Percentiles rank a stretch among this genome's conserved stretches.
Conservation (phyloP, 35 echinoderm and acorn worm species). For the Apostichopus japonicus region DNA sequence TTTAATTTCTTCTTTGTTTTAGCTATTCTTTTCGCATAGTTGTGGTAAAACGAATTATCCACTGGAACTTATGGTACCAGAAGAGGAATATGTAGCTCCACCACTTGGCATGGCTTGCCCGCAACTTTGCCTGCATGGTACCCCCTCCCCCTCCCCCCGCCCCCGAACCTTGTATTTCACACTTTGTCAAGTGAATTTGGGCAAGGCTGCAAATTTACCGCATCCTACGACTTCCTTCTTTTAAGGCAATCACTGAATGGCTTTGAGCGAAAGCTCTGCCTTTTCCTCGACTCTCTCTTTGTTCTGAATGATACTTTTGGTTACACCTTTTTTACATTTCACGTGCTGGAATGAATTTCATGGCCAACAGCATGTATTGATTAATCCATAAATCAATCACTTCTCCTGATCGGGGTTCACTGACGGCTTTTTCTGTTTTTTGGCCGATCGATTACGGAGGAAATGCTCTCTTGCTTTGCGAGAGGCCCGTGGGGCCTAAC, state of each 20-base stretch:
- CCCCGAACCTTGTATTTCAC: background rate
- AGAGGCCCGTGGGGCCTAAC: slow-evolving; percentile 32
- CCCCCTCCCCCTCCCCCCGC: too few relatives aligned
- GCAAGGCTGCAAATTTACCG: slow-evolving; percentile 8
- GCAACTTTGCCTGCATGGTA: too few relatives aligned
- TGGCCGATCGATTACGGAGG: slow-evolving; percentile 45
- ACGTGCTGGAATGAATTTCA: slow-evolving; percentile 50
- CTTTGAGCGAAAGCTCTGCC: slow-evolving; percentile 41
- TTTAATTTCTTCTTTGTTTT: too few relatives aligned
- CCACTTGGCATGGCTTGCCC: too few relatives aligned
- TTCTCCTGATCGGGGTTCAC: slow-evolving; percentile 42
- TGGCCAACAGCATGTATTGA: slow-evolving; percentile 58
- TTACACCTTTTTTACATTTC: slow-evolving; percentile 48
- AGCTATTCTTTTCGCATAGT: too few relatives aligned
- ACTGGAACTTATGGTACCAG: too few relatives aligned
- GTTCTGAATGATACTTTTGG: slow-evolving; percentile 37
- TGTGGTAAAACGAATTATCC: too few relatives aligned
- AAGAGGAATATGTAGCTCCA: too few relatives aligned
- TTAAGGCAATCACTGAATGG: slow-evolving; percentile 18
- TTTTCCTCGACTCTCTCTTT: slow-evolving; percentile 24
- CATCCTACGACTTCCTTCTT: background rate
- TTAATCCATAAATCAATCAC: slow-evolving; percentile 70
- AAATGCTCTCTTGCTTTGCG: slow-evolving; percentile 43
- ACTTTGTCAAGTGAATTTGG: background rate
- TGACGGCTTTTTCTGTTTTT: background rate